A percentile compares a stretch with the other conserved stretches of the same genome.
Conservation (phyloP, 2,888 invertebrate species). For the Geophilus truncorum region DNA sequence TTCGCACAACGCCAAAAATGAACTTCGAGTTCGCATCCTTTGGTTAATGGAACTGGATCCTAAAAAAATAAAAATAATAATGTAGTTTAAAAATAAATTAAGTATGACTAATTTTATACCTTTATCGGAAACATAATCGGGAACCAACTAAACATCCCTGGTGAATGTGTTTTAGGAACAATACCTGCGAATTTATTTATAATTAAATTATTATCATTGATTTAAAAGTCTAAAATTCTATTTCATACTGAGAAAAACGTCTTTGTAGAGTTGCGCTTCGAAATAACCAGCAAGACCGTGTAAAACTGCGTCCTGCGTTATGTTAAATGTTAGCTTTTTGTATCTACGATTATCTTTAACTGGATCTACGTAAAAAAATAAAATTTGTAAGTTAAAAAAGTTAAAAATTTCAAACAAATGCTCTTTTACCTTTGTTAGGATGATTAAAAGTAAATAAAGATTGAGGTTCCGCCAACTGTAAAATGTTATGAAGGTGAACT, state of each 20-base stretch:
- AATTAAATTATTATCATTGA: background rate
- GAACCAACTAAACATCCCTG: slow-evolving; percentile 97
- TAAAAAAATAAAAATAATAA: slow-evolving; percentile 46
- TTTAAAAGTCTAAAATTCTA: too few species aligned
- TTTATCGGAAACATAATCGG: slow-evolving; percentile 88
- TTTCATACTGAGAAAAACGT: slow-evolving; percentile 67
- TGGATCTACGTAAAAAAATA: slow-evolving; percentile 43
- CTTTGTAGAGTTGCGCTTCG: slow-evolving; percentile 76
- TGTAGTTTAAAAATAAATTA: background rate
- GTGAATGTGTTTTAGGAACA: slow-evolving; percentile 78
- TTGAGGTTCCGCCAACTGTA: slow-evolving; percentile 67
- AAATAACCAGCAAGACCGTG: slow-evolving; percentile 97
- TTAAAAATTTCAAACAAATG: background rate
- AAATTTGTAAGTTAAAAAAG: background rate
- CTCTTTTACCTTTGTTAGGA: slow-evolving; percentile 65
- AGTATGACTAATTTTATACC: slow-evolving; percentile 50
- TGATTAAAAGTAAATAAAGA: slow-evolving; percentile 82
- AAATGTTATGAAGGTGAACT: slow-evolving; percentile 80
- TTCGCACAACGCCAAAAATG: slow-evolving; percentile 82
- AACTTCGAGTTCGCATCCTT: slow-evolving; percentile 66
- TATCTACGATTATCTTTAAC: slow-evolving; percentile 68
- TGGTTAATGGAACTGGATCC: slow-evolving; percentile 68
- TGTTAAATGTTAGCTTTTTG: slow-evolving; percentile 62
- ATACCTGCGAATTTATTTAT: slow-evolving; percentile 54
- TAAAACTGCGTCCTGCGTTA: slow-evolving; percentile 69